These are phyloP conservation scores for Acrocephalus kingi DNA, from an alignment of 2,113 vertebrate genomes.

Conservation along the genomic window DNA sequence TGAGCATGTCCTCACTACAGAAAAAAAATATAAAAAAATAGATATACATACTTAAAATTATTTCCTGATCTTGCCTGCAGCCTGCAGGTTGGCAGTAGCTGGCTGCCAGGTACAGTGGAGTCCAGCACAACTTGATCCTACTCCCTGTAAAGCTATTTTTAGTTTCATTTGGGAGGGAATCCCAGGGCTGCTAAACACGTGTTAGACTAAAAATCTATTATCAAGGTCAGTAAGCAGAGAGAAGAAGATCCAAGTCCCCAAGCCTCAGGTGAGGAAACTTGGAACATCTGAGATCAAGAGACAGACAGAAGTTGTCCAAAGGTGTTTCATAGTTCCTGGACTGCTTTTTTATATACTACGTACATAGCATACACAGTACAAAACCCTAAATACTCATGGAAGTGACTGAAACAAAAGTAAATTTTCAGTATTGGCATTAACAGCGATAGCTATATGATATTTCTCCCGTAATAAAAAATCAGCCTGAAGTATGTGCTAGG, in stretches of 20 bases:
- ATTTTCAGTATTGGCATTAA: not conserved
- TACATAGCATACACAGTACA: accelerated
- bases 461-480: not conserved
- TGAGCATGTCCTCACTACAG: not conserved
- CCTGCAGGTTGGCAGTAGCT: not conserved
- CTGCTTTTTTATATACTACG: not conserved
- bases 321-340: not conserved
- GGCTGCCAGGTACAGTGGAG: not conserved
- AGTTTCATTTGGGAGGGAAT: not conserved
- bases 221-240: not conserved
- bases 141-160: not conserved
- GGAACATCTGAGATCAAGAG: not conserved
- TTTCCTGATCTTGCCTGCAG: not conserved
- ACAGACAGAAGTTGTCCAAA: not conserved
- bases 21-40: not conserved
- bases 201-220: not conserved
- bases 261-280: not conserved
- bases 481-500: not conserved
- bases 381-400: not conserved
- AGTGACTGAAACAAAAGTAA: not conserved
- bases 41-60: not conserved
- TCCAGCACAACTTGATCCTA: not conserved
- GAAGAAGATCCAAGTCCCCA: not conserved
- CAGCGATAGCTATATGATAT: not conserved
- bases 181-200: not conserved